Conservation (phyloP, 2,113 vertebrate genomes). For the Barnardius zonarius region DNA sequence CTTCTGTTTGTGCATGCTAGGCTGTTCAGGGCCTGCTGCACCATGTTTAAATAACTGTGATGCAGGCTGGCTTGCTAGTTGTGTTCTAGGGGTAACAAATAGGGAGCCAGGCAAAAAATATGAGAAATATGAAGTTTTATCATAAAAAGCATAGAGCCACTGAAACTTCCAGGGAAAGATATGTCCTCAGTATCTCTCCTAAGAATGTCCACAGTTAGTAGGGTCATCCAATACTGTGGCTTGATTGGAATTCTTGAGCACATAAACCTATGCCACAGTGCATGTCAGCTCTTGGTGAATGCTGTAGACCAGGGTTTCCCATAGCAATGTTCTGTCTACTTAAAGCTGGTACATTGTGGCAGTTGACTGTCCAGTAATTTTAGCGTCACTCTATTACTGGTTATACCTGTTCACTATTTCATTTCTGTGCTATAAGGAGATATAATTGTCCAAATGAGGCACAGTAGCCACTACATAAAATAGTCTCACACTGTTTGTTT, state of each 20-base stretch:
- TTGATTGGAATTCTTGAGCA: not conserved
- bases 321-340: not conserved
- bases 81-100: not conserved
- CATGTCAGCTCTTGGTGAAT: not conserved
- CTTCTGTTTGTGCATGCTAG: not conserved
- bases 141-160: not conserved
- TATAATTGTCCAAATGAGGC: not conserved
- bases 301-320: not conserved
- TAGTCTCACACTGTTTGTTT: not conserved
- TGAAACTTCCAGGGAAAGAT: not conserved
- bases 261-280: fast-evolving
- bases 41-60: not conserved
- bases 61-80: not conserved
- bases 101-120: not conserved
- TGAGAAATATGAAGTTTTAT: not conserved
- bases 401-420: not conserved
- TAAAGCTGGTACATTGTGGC: not conserved
- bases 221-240: not conserved
- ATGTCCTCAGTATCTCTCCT: not conserved
- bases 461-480: not conserved
- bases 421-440: not conserved
- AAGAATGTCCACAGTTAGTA: not conserved
- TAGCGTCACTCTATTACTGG: not conserved
- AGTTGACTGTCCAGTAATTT: not conserved
- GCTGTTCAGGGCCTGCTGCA: not conserved